Conservation (phyloP, 2,888 invertebrate genomes). For the Chrysina gloriosa region DNA sequence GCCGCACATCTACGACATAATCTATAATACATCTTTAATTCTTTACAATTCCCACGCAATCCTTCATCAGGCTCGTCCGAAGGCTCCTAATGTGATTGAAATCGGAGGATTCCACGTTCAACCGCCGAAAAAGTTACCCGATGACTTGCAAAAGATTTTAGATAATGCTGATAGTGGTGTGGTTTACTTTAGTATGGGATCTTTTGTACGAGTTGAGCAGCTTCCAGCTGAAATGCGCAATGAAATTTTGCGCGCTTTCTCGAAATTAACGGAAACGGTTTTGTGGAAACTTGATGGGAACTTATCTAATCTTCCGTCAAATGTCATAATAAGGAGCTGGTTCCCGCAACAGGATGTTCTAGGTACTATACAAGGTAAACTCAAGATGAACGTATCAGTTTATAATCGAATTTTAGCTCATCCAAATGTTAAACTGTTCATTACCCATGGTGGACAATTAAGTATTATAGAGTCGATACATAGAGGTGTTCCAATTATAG, state of each 20-base stretch:
- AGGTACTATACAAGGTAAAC: constrained; percentile 26
- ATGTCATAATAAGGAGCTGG: constrained; percentile 64
- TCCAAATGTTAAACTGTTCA: constrained; percentile 37
- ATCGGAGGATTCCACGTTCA: constrained; percentile 68
- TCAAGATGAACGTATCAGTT: background rate
- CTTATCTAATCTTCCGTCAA: constrained; percentile 59
- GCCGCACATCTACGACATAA: constrained; percentile 51
- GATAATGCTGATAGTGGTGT: constrained; percentile 69
- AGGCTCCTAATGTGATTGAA: constrained; percentile 69
- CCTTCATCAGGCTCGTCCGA: constrained; percentile 65
- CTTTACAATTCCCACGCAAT: constrained; percentile 65
- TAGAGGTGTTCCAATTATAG: constrained; percentile 37
- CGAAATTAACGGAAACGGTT: constrained; percentile 68
- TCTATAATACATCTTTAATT: constrained; percentile 54
- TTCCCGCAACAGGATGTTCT: constrained; percentile 62
- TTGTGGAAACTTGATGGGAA: constrained; percentile 68
- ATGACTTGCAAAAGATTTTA: constrained; percentile 67
- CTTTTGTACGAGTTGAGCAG: constrained; percentile 69
- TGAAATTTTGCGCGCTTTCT: constrained; percentile 69
- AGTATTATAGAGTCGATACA: constrained; percentile 40
- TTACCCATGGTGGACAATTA: constrained; percentile 42
- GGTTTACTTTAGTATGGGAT: constrained; percentile 72
- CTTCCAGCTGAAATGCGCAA: constrained; percentile 66
- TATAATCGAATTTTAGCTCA: constrained; percentile 12
- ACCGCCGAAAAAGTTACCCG: constrained; percentile 50